Evolutionary conservation across 2,797 vertebrate species (phyloP).

Genomic region (Lophura swinhoii): DNA sequence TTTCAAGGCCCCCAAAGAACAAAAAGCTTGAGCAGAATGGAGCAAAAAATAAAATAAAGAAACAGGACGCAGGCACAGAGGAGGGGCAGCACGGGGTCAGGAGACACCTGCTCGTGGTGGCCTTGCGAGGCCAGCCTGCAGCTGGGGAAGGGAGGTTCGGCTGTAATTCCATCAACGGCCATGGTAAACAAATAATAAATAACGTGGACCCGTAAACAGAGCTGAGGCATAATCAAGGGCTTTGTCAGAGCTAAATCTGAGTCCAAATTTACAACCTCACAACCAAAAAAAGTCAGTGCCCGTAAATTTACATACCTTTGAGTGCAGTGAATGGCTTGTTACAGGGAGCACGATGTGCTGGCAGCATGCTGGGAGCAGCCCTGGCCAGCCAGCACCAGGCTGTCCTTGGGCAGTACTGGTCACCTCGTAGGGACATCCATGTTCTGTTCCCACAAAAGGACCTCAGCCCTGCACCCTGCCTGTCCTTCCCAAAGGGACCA

Average conservation of each 20-base stretch:
- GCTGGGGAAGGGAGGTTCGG: conserved; percentile 3
- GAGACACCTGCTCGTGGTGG: conserved; percentile 38
- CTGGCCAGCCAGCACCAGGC: neutral
- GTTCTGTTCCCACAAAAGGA: neutral
- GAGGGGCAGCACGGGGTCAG: conserved; percentile 28
- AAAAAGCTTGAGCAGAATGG: neutral
- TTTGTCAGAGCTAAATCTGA: neutral
- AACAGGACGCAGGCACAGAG: neutral
- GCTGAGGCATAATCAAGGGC: conserved; percentile 19
- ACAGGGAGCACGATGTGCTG: neutral
- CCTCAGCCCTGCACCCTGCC: neutral
- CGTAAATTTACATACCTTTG: neutral
- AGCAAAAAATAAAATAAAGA: conserved; percentile 3
- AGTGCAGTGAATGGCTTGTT: neutral
- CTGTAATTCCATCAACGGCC: conserved; percentile 37
- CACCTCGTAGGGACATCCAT: rapidly evolving
- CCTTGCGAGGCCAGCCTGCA: conserved; percentile 6
- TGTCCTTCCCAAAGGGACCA: neutral
- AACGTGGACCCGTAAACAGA: conserved; percentile 42
- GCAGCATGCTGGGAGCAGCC: neutral
- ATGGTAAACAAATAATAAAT: conserved; percentile 70
- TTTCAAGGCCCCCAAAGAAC: conserved; percentile 20
- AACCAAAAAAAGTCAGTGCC: neutral
- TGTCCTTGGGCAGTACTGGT: neutral
- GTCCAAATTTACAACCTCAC: conserved; percentile 11